phyloP scores from a whole-genome alignment of 2,888 invertebrate genomes.

The Ariolimax columbianus region DNA sequence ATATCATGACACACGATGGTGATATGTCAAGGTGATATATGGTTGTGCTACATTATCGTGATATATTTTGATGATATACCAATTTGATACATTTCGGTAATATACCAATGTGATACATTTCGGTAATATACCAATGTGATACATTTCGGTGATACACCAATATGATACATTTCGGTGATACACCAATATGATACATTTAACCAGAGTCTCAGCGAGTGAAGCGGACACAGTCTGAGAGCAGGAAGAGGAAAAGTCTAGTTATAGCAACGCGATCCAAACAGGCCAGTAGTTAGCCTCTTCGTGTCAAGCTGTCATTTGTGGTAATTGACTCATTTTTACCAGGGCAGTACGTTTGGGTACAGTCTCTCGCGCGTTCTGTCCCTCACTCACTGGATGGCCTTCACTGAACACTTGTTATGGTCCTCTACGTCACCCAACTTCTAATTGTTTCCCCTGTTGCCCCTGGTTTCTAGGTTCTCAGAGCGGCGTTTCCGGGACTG shows the following conservation, averaged over 20 bases:
- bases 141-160: too few species aligned
- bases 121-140: too few species aligned
- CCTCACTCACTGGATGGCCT: neutral
- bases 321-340: constrained; percentile 21
- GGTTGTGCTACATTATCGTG: too few species aligned
- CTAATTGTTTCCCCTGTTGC: neutral
- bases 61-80: too few species aligned
- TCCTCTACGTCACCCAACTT: neutral
- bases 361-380: neutral
- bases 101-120: too few species aligned
- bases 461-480: neutral
- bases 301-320: constrained; percentile 26
- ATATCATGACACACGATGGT: too few species aligned
- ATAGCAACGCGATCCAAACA: neutral
- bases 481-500: neutral
- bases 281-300: constrained; percentile 23
- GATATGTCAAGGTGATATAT: too few species aligned
- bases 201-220: neutral
- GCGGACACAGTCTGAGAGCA: neutral
- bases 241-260: constrained; percentile 19
- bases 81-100: too few species aligned
- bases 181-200: too few species aligned
- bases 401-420: neutral
- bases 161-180: too few species aligned
- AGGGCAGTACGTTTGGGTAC: constrained; percentile 14